Conservation (phyloP, 2,797 vertebrate species). For the Neopelma chrysocephalum region DNA sequence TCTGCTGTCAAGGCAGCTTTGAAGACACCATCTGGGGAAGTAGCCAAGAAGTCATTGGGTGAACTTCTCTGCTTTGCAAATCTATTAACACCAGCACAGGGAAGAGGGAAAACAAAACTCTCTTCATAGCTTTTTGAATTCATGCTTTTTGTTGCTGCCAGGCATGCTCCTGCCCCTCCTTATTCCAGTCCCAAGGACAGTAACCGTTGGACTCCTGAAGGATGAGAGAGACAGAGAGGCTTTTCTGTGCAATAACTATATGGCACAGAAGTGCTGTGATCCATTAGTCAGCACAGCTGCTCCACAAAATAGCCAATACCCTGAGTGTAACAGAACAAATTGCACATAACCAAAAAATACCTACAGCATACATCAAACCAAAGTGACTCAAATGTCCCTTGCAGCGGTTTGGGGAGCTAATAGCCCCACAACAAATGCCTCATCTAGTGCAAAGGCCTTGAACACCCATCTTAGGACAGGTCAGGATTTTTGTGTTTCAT, state of each 20-base stretch:
- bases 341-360: constrained; percentile 71
- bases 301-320: constrained; percentile 53
- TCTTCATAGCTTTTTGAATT: constrained; percentile 58
- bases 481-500: background rate
- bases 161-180: constrained; percentile 17
- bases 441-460: constrained; percentile 41
- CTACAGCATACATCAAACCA: constrained; percentile 60
- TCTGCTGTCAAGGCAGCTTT: constrained; percentile 30
- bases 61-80: constrained; percentile 50
- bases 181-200: constrained; percentile 58
- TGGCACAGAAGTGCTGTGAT: constrained; percentile 57
- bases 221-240: constrained; percentile 50
- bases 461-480: constrained; percentile 21
- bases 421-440: constrained; percentile 38
- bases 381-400: constrained; percentile 53
- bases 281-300: constrained; percentile 67
- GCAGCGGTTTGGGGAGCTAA: constrained; percentile 36
- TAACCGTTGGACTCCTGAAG: constrained; percentile 54
- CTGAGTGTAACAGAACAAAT: constrained; percentile 62
- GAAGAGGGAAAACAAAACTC: constrained; percentile 52
- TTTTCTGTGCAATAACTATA: constrained; percentile 57
- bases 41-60: constrained; percentile 47
- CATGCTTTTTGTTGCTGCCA: constrained; percentile 49
- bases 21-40: constrained; percentile 46
- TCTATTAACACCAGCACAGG: constrained; percentile 25